Conservation (phyloP, 2,113 vertebrate genomes). For the Oreotrochilus melanogaster region DNA sequence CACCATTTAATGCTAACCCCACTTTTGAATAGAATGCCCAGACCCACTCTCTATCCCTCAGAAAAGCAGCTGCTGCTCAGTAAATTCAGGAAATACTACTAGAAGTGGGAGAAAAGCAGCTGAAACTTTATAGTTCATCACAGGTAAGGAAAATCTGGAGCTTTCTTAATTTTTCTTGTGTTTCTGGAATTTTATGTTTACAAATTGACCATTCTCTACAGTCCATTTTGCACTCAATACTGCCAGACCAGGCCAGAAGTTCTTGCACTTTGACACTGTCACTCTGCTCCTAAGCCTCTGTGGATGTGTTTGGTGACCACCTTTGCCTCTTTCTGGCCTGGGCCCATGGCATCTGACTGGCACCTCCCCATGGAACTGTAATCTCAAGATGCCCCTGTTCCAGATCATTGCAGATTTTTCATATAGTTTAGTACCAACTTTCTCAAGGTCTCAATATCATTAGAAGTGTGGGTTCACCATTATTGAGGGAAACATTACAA, state of each 20-base stretch:
- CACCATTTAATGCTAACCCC: not conserved
- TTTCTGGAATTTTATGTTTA: not conserved
- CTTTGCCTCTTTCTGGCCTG: not conserved
- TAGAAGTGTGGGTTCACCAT: not conserved
- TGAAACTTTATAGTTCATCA: not conserved
- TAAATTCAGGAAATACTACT: not conserved
- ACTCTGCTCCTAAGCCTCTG: not conserved
- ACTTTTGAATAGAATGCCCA: not conserved
- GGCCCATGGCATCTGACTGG: not conserved
- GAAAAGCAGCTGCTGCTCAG: not conserved
- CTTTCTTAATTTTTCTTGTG: not conserved
- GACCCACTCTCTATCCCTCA: not conserved
- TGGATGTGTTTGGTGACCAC: not conserved
- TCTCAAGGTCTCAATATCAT: not conserved
- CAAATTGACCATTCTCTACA: not conserved
- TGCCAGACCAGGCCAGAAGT: not conserved
- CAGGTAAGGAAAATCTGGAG: not conserved
- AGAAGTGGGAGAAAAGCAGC: not conserved
- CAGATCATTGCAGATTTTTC: not conserved
- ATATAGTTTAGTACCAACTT: not conserved
- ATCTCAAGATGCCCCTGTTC: not conserved
- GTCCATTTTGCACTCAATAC: not conserved
- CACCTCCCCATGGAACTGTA: not conserved
- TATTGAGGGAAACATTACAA: not conserved
- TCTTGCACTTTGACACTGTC: not conserved